phyloP scores from a whole-genome alignment of 2,113 vertebrate species.

The Panurus biarmicus region DNA sequence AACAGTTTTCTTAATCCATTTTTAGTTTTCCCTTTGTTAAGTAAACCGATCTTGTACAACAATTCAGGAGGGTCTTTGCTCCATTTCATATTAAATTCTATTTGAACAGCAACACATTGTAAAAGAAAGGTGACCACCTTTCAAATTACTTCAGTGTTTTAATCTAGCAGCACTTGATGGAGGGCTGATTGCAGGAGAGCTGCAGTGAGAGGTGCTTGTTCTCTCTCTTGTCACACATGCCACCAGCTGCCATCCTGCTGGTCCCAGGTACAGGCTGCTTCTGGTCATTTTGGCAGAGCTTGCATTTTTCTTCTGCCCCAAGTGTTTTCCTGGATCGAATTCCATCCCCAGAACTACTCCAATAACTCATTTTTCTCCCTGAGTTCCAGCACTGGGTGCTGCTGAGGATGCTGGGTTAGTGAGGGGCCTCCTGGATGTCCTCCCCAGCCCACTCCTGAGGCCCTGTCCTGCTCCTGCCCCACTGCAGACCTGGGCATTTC shows the following conservation, averaged over 20 bases:
- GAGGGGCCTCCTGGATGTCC: accelerated
- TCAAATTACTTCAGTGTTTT: neutral
- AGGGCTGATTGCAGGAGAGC: neutral
- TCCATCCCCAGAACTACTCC: neutral
- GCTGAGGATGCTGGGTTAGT: neutral
- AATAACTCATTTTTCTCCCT: neutral
- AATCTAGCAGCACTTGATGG: neutral
- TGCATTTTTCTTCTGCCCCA: neutral
- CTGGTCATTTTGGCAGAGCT: accelerated
- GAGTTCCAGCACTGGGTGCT: neutral
- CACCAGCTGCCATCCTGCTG: neutral
- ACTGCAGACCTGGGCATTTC: neutral
- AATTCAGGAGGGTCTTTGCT: neutral
- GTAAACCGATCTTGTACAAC: neutral
- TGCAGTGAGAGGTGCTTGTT: neutral
- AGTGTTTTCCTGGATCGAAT: neutral
- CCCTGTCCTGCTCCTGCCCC: neutral
- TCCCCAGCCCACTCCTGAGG: accelerated
- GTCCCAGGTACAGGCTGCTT: accelerated
- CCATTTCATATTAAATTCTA: neutral
- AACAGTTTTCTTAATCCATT: neutral
- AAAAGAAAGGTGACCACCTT: neutral
- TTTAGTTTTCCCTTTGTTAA: neutral
- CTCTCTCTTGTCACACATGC: neutral
- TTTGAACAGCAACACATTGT: accelerated